A percentile compares a stretch with the other conserved stretches of the same genome.
Conservation (phyloP, 1,140 invertebrate genomes). For the Drosophila gunungcola region DNA sequence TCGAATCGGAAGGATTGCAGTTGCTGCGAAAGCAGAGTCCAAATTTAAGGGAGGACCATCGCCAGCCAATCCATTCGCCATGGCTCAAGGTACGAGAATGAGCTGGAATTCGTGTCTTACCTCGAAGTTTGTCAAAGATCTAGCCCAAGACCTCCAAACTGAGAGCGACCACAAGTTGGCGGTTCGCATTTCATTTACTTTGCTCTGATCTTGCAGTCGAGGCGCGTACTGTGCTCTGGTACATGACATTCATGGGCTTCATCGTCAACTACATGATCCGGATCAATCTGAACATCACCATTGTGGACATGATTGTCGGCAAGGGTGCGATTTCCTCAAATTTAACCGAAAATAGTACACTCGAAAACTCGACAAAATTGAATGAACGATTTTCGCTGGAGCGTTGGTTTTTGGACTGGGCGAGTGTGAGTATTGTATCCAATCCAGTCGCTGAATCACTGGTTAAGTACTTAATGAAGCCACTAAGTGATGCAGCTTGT, state of each 20-base stretch:
- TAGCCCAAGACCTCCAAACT: conserved; percentile 61
- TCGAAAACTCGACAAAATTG: conserved; percentile 37
- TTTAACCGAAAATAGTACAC: conserved; percentile 17
- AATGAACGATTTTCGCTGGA: conserved; percentile 63
- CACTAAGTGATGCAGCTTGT: conserved; percentile 26
- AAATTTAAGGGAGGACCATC: not conserved
- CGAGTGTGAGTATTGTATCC: conserved; percentile 58
- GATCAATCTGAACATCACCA: conserved; percentile 94
- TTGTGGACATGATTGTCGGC: conserved; percentile 91
- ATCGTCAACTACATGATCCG: conserved; percentile 92
- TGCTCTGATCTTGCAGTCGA: conserved; percentile 60
- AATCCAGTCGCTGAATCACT: conserved; percentile 24
- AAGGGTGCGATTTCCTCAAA: conserved; percentile 38
- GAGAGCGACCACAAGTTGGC: conserved; percentile 54
- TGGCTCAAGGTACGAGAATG: conserved; percentile 60
- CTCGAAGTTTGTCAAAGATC: conserved; percentile 44
- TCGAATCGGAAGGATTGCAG: not conserved
- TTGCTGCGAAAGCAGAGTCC: conserved; percentile 3
- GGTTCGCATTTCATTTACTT: conserved; percentile 46
- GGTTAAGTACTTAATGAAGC: conserved; percentile 44
- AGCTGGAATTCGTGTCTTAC: not conserved
- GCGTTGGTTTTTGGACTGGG: conserved; percentile 66
- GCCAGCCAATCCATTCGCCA: conserved; percentile 19
- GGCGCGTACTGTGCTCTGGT: conserved; percentile 87
- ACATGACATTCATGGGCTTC: conserved; percentile 90